Base-by-base conservation (phyloP, 2,888 invertebrate genomes). In the Apomyelois bistriatella region DNA sequence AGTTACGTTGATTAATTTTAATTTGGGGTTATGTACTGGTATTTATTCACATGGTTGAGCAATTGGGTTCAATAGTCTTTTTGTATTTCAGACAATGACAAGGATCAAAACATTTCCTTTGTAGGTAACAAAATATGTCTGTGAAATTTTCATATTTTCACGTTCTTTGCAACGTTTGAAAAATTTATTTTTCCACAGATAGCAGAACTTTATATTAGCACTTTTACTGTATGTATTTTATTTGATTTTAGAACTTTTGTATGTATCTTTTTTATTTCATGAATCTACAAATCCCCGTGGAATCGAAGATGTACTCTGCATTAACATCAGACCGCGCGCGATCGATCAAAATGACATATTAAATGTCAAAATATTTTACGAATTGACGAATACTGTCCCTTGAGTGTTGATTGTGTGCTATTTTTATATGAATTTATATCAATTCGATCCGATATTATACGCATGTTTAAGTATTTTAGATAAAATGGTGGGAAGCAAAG, bases 351-450 rank as follows among this genome's bases (percentile, higher is more conserved):
- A 6, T 62, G 70, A 72, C 74, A 65, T 56, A 63, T 72, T 52
- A 55, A 49, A 60, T 61, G 80, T 79, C 80, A 78, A 60, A 79
- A 79, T 76, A 79, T 79, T 77, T 61, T 57, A 58, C 54, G 43
- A 46, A 46, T 32, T 30, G 46, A 46, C 30, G 32, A 32, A 46
- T 55, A 42, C 3, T 46, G 48, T 48, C 28, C 51, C 32, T 35
- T 5, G 46, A 46, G 46, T 15, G 12, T n/a, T 10, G 46, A 46
- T 46, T 35, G 46, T 46, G 30, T 3, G 22, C 10, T 17, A 17
- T 41, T 22, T 41, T 41, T 38, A 13, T 13, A 38, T 7, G 8
- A 10, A 10, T 32, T 9, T 10, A 32, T 32, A 32, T 32, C 10
- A 32, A 6, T 32, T 22, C 5, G 22, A 22, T 22, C 5, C 22